A percentile compares a stretch with the other conserved stretches of the same genome.
Evolutionary conservation across 2,888 invertebrate genomes (phyloP).

Genomic region (Cylindroiulus punctatus): DNA sequence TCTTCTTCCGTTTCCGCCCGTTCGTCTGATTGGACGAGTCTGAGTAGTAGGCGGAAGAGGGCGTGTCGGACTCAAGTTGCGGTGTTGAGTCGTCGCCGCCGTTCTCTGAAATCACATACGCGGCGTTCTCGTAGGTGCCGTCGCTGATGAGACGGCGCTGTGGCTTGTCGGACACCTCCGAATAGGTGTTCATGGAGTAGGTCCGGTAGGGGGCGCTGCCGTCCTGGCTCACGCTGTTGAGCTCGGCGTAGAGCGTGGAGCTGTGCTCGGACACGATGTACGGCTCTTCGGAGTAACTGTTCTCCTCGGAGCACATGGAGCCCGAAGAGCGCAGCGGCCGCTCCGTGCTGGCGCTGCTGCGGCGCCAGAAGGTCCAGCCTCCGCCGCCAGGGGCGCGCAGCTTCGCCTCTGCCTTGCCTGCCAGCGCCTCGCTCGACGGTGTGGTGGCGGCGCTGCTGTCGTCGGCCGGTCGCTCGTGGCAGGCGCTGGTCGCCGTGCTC

Average conservation of each 20-base stretch:
- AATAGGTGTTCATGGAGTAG: constrained; percentile 59
- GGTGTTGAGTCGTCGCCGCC: constrained; percentile 56
- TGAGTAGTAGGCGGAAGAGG: constrained; percentile 60
- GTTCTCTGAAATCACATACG: constrained; percentile 59
- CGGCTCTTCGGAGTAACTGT: constrained; percentile 60
- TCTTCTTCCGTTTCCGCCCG: constrained; percentile 54
- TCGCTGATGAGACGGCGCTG: constrained; percentile 52
- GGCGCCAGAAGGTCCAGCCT: constrained; percentile 59
- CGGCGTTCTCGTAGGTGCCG: constrained; percentile 60
- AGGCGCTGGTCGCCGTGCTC: background rate
- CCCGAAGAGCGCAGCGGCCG: constrained; percentile 59
- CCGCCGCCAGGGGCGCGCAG: constrained; percentile 56
- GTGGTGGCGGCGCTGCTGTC: background rate
- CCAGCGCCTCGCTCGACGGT: background rate
- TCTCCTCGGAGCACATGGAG: constrained; percentile 59
- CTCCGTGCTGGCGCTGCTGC: constrained; percentile 58
- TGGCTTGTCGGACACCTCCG: constrained; percentile 58
- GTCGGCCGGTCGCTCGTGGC: constrained; percentile 4
- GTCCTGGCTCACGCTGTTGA: constrained; percentile 58
- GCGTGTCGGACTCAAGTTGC: constrained; percentile 58
- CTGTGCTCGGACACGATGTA: constrained; percentile 60
- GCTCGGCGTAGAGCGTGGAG: constrained; percentile 60
- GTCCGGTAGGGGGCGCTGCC: constrained; percentile 55
- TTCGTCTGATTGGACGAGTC: constrained; percentile 59
- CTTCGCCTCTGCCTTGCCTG: constrained; percentile 12